Conservation (phyloP, 2,888 invertebrate species). For the Clunio marinus region DNA sequence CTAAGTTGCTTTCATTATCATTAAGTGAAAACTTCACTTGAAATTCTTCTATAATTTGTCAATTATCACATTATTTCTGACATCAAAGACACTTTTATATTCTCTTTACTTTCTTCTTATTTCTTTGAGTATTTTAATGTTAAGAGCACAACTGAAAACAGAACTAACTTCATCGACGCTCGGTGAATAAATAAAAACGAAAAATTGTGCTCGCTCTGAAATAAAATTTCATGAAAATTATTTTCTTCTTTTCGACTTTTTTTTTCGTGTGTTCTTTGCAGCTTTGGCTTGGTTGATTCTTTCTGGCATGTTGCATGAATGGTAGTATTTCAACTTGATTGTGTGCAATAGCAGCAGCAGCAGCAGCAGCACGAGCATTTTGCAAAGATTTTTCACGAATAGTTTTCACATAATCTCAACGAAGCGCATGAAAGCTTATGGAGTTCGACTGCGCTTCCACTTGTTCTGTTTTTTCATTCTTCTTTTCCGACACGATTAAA, state of each 20-base stretch:
- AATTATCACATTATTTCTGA: too few species aligned
- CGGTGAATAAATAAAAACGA: slow-evolving; percentile 30
- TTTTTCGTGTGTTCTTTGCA: slow-evolving; percentile 19
- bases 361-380: slow-evolving; percentile 12
- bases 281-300: slow-evolving; percentile 25
- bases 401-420: slow-evolving; percentile 1
- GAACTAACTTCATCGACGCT: slow-evolving; percentile 27
- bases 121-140: slow-evolving; percentile 14
- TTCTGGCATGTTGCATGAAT: not conserved
- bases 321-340: not conserved
- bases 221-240: slow-evolving; percentile 29
- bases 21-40: too few species aligned
- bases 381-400: not conserved
- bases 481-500: not conserved
- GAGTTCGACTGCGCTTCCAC: not conserved
- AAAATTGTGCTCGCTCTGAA: slow-evolving; percentile 16
- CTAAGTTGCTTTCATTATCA: too few species aligned
- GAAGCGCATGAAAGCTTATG: not conserved
- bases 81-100: too few species aligned
- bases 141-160: slow-evolving; percentile 28
- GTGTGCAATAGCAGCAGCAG: too few species aligned
- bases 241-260: slow-evolving; percentile 30
- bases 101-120: slow-evolving; percentile 9
- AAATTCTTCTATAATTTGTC: too few species aligned
- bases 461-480: not conserved